Conservation (phyloP, 2,797 vertebrate genomes). For the Merluccius polli region DNA sequence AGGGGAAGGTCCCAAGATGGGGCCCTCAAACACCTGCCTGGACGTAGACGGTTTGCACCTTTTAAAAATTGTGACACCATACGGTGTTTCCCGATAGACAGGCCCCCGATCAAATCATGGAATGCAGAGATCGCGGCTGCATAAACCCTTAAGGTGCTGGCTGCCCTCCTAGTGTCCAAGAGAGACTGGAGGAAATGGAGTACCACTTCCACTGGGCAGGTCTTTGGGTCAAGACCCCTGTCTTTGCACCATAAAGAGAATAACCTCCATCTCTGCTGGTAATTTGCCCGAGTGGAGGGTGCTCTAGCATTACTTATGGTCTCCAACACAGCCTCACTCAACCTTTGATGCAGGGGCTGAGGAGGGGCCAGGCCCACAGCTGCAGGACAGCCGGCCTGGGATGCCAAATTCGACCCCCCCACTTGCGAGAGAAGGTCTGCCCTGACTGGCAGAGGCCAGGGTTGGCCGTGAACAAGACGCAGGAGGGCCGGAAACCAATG, state of each 20-base stretch:
- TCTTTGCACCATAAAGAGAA: background rate
- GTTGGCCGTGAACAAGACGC: too few species aligned
- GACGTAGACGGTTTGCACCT: background rate
- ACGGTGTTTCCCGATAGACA: too few species aligned
- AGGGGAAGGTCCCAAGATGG: background rate
- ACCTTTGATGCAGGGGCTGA: background rate
- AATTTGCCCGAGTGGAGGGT: background rate
- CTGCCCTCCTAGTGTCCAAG: background rate
- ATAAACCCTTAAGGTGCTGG: background rate
- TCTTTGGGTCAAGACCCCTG: background rate
- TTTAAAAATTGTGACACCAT: background rate
- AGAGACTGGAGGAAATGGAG: background rate
- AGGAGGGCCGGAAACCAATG: background rate
- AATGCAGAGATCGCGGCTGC: background rate
- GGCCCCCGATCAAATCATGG: background rate
- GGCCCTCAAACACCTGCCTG: background rate
- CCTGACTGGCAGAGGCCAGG: too few species aligned
- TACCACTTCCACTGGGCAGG: too few species aligned
- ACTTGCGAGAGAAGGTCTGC: too few species aligned
- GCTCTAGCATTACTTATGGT: background rate
- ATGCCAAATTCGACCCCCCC: background rate
- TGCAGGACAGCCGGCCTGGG: background rate
- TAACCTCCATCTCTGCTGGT: background rate
- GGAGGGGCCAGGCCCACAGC: background rate
- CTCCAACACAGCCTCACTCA: background rate